Evolutionary conservation across 2,113 vertebrate species (phyloP), one percentile per base, ranked within the genome.

Genomic region (Hippocampus guttulatus): DNA sequence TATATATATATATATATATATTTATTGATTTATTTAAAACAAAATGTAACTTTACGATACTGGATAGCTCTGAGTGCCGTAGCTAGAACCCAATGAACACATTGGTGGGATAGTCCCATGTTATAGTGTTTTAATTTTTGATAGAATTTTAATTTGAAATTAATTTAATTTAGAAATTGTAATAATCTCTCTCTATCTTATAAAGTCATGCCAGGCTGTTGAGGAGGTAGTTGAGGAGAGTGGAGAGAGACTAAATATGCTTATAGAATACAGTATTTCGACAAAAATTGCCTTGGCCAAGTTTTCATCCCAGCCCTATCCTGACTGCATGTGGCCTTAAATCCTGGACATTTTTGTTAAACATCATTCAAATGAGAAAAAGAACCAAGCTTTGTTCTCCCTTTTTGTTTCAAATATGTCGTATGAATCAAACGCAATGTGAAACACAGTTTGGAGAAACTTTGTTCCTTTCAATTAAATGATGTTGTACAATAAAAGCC

Each of bases 391-490:
- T 38, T 63, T 1, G 20, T 74, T 85, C 85, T 85, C 49, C 68
- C 75, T 85, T 83, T 83, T 83, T 74, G 75, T 86, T 83, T 83
- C 57, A 75, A 72, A 83, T 69, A 76, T 77, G 81, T 86, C 70
- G 72, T 41, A 70, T 71, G 64, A 66, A 83, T 74, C 63, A 75
- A 83, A 82, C 69, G 74, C 79, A 73, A 79, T 80, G 68, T 80
- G 82, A 84, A 78, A 86, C 78, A 76, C 67, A 81, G 74, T 78
- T 87, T 75, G 63, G 65, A 77, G 70, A 77, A 71, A 82, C 85
- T 85, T 88, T 90, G 84, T 88, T 89, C 84, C 72, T 68, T 72
- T 73, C 82, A 87, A 89, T 84, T 88, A 85, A 91, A 88, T 90
- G 87, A 86, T 82, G 78, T 85, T 90, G 83, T 81, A 80, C 84